A percentile compares a stretch with the other conserved stretches of the same genome.
Evolutionary conservation across 2,888 invertebrate species (phyloP).

Genomic region (Rhagophthalmus giganteus): DNA sequence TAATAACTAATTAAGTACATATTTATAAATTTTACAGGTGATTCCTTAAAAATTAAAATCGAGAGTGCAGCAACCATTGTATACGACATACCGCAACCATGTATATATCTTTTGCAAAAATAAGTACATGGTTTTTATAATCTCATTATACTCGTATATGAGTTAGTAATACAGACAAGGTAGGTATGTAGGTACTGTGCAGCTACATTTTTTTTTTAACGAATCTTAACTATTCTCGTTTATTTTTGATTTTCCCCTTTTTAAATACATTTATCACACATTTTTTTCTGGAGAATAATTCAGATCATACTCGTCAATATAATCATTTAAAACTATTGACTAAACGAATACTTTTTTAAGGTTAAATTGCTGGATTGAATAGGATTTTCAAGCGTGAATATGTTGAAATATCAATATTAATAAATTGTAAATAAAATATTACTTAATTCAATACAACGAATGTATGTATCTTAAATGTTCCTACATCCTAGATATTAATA

Average conservation of each 20-base stretch:
- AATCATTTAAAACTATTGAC: constrained; percentile 36
- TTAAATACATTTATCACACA: neutral
- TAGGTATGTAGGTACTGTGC: constrained; percentile 42
- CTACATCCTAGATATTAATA: constrained; percentile 29
- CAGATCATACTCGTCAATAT: constrained; percentile 14
- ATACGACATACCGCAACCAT: constrained; percentile 25
- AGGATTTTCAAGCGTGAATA: constrained; percentile 36
- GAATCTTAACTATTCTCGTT: constrained; percentile 27
- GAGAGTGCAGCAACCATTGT: constrained; percentile 40
- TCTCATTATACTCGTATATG: constrained; percentile 36
- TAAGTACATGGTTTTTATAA: constrained; percentile 32
- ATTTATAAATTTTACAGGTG: constrained; percentile 4
- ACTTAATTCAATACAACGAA: constrained; percentile 26
- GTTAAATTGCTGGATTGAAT: constrained; percentile 37
- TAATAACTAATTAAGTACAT: constrained; percentile 23
- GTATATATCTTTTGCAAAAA: constrained; percentile 8
- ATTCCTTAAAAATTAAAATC: constrained; percentile 7
- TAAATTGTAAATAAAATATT: constrained; percentile 32
- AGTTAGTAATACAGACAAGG: constrained; percentile 37
- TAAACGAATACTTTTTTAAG: constrained; percentile 36
- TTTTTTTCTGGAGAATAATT: constrained; percentile 23
- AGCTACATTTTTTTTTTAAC: constrained; percentile 37
- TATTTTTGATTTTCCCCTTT: neutral
- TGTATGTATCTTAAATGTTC: constrained; percentile 31
- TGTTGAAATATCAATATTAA: constrained; percentile 30